These are phyloP conservation scores for Acanthacorydalis orientalis DNA, from an alignment of 2,888 invertebrate species.

Conservation along the genomic window DNA sequence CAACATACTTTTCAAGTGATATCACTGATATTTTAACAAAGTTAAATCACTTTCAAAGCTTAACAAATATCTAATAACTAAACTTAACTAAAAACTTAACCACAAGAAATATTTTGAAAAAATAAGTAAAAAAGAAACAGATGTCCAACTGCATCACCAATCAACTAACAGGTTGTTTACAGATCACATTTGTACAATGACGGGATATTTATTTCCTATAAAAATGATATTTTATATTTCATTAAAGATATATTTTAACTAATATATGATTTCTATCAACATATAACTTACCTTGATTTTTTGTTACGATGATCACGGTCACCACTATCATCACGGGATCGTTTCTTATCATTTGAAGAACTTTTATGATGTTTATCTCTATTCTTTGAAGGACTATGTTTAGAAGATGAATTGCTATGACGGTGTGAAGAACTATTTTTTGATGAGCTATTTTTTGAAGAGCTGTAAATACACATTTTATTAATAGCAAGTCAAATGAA, in stretches of 20 bases:
- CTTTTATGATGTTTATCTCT: constrained; percentile 18
- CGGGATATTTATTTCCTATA: no score
- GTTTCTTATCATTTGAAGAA: constrained; percentile 41
- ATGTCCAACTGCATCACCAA: no score
- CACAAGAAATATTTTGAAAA: no score
- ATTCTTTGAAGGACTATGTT: constrained; percentile 14
- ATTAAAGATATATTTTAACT: background rate
- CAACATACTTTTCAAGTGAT: no score
- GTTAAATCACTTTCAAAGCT: no score
- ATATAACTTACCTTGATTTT: constrained; percentile 39
- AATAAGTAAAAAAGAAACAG: no score
- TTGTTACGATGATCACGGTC: constrained; percentile 49
- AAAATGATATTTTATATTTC: no score
- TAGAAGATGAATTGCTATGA: constrained; percentile 12
- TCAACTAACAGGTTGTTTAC: no score
- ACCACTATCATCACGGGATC: constrained; percentile 58
- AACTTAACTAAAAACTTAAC: no score
- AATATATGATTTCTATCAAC: background rate
- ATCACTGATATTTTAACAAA: no score
- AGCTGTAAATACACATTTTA: background rate
- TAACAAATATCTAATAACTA: no score
- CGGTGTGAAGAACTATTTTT: constrained; percentile 1
- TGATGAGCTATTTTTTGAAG: constrained; percentile 1
- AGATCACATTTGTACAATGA: no score
- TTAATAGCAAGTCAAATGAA: background rate